Percentiles rank a stretch among this genome's conserved stretches.
phyloP scores from a whole-genome alignment of 2,888 invertebrate species.

The Timandra comae region DNA sequence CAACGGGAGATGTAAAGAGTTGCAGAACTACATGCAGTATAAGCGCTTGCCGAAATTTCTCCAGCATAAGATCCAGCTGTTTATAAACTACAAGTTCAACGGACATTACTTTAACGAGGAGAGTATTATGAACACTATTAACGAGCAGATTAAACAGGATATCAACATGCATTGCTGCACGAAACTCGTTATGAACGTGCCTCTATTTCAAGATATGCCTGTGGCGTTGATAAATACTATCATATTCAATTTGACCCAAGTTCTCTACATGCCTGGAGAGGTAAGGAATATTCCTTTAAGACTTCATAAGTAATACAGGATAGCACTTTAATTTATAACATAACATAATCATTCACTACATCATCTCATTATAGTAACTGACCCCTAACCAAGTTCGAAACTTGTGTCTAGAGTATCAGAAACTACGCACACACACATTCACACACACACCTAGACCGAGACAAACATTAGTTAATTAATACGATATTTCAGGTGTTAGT shows the following conservation, averaged over 20 bases:
- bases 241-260: constrained; percentile 65
- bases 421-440: no score
- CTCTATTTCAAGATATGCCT: constrained; percentile 72
- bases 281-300: no score
- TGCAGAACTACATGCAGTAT: constrained; percentile 39
- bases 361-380: no score
- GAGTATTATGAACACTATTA: constrained; percentile 42
- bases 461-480: no score
- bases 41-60: constrained; percentile 38
- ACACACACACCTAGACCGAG: no score
- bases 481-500: constrained; percentile 71
- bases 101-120: constrained; percentile 46
- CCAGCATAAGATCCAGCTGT: constrained; percentile 39
- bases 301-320: no score
- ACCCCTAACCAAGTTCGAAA: no score
- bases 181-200: constrained; percentile 70
- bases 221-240: constrained; percentile 65
- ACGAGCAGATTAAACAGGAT: constrained; percentile 67
- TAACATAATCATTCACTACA: no score
- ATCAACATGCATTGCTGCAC: constrained; percentile 75
- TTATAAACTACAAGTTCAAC: constrained; percentile 47
- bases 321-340: no score
- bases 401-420: no score
- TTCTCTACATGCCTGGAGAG: constrained; percentile 77
- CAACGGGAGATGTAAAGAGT: constrained; percentile 36